Percentiles rank a stretch among this genome's conserved stretches.
Evolutionary conservation across 2,113 vertebrate genomes (phyloP).

Genomic region (Typhlomys cinereus): DNA sequence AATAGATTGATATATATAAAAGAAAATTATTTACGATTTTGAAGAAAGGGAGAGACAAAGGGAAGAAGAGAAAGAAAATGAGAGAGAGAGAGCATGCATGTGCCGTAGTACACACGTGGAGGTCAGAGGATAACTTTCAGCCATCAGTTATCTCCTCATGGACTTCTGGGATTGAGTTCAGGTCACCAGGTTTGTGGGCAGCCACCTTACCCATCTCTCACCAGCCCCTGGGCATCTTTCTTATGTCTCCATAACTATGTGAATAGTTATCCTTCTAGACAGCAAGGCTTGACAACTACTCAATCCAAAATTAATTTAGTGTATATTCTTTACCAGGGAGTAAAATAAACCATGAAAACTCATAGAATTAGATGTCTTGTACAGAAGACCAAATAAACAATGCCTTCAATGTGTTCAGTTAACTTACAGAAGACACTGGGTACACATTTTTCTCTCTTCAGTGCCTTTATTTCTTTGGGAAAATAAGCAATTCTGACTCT

Average conservation of each 20-base stretch:
- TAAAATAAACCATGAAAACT: neutral
- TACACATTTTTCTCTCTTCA: neutral
- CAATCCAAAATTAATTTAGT: neutral
- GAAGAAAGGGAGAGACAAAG: no score
- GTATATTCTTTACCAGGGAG: neutral
- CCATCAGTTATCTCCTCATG: no score
- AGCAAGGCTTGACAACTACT: neutral
- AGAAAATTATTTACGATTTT: no score
- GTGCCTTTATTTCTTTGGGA: neutral
- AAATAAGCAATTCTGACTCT: neutral
- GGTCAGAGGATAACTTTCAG: no score
- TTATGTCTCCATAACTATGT: neutral
- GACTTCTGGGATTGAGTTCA: no score
- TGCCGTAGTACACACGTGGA: no score
- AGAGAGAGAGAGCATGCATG: no score
- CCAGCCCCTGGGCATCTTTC: neutral
- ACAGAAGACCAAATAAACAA: neutral
- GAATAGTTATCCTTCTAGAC: neutral
- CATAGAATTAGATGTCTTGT: neutral
- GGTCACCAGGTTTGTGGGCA: no score
- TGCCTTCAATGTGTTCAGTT: conserved; percentile 5
- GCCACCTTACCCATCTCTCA: no score
- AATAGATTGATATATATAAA: no score
- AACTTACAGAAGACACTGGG: neutral
- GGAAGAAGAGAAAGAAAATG: no score